These are phyloP conservation scores for Polyommatus iphigenia DNA, from an alignment of 2,888 invertebrate species.

Conservation along the genomic window DNA sequence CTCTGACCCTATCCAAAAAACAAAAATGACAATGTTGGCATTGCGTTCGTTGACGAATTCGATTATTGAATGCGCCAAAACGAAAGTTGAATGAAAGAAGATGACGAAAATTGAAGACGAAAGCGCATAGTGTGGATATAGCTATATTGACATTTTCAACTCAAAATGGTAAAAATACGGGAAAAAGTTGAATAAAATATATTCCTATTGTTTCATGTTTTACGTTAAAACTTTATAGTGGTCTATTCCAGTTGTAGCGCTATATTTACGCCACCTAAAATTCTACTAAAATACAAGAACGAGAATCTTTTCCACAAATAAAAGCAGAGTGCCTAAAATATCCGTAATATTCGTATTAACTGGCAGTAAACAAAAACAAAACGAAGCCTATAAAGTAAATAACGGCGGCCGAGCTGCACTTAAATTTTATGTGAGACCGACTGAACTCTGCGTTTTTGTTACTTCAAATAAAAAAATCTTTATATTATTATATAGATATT, in stretches of 20 bases:
- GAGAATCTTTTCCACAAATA: conserved; percentile 13
- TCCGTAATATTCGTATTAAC: conserved; percentile 24
- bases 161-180: neutral
- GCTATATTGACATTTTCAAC: too few species aligned
- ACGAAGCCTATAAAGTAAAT: conserved; percentile 41
- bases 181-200: neutral
- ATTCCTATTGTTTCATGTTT: neutral
- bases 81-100: too few species aligned
- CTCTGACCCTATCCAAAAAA: too few species aligned
- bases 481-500: neutral
- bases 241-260: neutral
- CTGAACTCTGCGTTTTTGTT: conserved; percentile 34
- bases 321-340: conserved; percentile 5
- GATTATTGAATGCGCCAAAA: too few species aligned
- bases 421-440: conserved; percentile 41
- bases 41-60: too few species aligned
- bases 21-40: too few species aligned
- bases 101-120: too few species aligned
- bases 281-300: neutral
- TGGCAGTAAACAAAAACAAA: conserved; percentile 37
- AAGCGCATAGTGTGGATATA: too few species aligned
- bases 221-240: neutral
- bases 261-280: neutral
- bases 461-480: neutral
- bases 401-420: conserved; percentile 37